Percentiles rank a stretch among this genome's conserved stretches.
Evolutionary conservation across 2,888 invertebrate species (phyloP).

Genomic region (Aporophyla lueneburgensis): DNA sequence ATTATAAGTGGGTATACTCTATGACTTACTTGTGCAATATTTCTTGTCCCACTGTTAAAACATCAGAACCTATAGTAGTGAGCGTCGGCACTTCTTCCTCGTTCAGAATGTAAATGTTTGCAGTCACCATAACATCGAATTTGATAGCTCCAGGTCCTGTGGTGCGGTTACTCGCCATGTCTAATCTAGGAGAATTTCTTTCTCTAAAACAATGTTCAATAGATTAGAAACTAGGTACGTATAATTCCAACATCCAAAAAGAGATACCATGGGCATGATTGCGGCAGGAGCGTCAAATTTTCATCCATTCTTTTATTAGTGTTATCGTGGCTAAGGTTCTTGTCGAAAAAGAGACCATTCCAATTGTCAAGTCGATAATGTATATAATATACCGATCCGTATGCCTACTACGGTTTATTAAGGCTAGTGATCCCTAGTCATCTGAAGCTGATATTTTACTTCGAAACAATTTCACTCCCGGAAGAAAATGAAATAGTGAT

Average conservation of each 20-base stretch:
- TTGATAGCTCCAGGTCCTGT: slow-evolving; percentile 92
- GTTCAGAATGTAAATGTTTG: slow-evolving; percentile 92
- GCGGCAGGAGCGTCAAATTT: background rate
- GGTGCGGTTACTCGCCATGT: slow-evolving; percentile 92
- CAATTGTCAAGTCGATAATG: background rate
- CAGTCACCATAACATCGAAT: slow-evolving; percentile 87
- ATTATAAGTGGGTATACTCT: background rate
- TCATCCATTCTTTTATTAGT: background rate
- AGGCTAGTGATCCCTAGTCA: background rate
- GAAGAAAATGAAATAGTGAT: background rate
- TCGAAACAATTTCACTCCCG: background rate
- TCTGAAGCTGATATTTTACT: too few species aligned
- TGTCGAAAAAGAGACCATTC: background rate
- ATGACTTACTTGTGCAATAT: slow-evolving; percentile 87
- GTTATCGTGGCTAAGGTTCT: background rate
- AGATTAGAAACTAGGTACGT: background rate
- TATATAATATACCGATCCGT: background rate
- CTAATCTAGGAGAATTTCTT: slow-evolving; percentile 82
- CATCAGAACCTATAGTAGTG: slow-evolving; percentile 92
- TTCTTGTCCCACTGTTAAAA: slow-evolving; percentile 91
- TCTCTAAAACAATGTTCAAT: slow-evolving; percentile 75
- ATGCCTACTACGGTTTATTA: background rate
- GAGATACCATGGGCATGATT: background rate
- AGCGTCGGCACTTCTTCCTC: slow-evolving; percentile 93
- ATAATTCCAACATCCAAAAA: background rate